phyloP scores from a whole-genome alignment of 2,113 vertebrate genomes.

The Aspidoscelis tigris region DNA sequence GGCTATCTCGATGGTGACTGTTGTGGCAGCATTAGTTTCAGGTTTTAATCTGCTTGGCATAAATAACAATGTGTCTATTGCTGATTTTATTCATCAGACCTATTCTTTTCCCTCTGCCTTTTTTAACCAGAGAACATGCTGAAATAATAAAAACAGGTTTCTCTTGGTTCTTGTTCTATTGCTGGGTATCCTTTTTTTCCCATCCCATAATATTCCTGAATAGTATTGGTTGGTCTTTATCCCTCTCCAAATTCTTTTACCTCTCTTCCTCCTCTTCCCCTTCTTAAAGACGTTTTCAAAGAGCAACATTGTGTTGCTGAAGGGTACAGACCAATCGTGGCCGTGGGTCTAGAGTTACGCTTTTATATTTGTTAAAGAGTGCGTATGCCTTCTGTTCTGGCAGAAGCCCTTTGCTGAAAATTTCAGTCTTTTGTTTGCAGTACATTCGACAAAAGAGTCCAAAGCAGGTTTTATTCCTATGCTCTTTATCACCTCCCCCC shows the following conservation, averaged over 20 bases:
- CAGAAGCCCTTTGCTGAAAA: background rate
- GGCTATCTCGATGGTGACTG: background rate
- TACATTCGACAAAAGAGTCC: background rate
- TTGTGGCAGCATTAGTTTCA: background rate
- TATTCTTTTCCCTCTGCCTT: background rate
- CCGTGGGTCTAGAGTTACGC: background rate
- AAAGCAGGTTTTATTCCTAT: background rate
- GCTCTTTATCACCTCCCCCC: background rate
- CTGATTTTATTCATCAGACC: background rate
- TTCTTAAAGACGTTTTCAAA: background rate
- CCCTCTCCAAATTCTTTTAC: background rate
- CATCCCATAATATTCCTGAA: background rate
- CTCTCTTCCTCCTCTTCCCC: background rate
- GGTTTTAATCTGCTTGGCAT: conserved; percentile 2
- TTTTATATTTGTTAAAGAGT: background rate
- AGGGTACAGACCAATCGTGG: background rate
- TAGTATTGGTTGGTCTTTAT: background rate
- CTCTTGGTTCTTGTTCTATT: background rate
- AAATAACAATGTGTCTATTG: conserved; percentile 4
- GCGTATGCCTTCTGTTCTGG: background rate
- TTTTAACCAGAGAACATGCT: background rate
- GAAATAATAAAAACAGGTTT: conserved; percentile 1
- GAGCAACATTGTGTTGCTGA: background rate
- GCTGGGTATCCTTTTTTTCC: background rate
- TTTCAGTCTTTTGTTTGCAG: background rate